Percentiles rank a stretch among this genome's conserved stretches.
Conservation (phyloP, 1,140 invertebrate species). For the Cecropterus lyciades region DNA sequence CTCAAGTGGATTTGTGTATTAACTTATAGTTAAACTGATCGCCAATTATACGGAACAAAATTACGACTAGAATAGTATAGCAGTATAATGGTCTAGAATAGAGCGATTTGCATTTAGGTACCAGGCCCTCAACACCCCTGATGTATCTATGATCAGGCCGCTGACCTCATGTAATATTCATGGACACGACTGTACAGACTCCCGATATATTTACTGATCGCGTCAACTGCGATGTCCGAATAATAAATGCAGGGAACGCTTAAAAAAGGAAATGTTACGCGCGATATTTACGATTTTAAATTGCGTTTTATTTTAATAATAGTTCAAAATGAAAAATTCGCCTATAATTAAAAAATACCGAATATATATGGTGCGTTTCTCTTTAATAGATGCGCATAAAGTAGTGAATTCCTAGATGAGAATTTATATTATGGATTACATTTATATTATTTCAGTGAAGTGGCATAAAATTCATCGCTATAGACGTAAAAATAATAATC, state of each 20-base stretch:
- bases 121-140: constrained; percentile 9
- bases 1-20: too few relatives aligned
- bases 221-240: constrained; percentile 41
- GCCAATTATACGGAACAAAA: neutral
- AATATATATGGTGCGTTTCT: too few relatives aligned
- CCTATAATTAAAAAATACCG: too few relatives aligned
- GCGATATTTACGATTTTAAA: neutral
- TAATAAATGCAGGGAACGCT: constrained; percentile 32
- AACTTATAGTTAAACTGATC: neutral
- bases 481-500: too few relatives aligned
- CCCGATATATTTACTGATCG: constrained; percentile 57
- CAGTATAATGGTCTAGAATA: neutral
- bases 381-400: too few relatives aligned
- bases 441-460: too few relatives aligned
- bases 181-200: constrained; percentile 41
- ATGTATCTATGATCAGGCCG: constrained; percentile 44
- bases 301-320: neutral
- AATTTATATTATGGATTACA: too few relatives aligned
- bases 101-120: constrained; percentile 21
- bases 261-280: neutral
- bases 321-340: too few relatives aligned
- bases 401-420: too few relatives aligned
- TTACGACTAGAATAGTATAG: neutral
- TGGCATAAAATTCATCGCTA: too few relatives aligned
- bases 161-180: constrained; percentile 60